A percentile compares a stretch with the other conserved stretches of the same genome.
Evolutionary conservation across 2,113 vertebrate genomes (phyloP).

Genomic region (Nycticryphes semicollaris): DNA sequence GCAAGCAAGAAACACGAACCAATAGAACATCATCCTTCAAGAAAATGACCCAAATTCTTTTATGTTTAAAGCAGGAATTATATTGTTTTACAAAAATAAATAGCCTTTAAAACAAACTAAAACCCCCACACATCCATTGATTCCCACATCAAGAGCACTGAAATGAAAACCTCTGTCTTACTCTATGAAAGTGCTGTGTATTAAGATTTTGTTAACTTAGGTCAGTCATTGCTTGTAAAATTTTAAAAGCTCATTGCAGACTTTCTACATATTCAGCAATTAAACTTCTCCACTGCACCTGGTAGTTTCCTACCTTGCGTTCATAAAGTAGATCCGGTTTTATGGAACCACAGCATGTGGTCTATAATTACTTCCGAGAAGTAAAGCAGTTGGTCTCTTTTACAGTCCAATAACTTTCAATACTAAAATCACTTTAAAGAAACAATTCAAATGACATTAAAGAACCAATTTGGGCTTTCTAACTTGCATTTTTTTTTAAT

Average conservation of each 20-base stretch:
- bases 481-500: neutral
- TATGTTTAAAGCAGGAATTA: neutral
- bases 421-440: constrained; percentile 32
- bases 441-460: constrained; percentile 37
- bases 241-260: neutral
- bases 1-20: neutral
- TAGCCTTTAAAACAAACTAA: neutral
- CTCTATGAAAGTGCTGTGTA: neutral
- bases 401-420: constrained; percentile 46
- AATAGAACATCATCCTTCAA: neutral
- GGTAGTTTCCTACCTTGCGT: neutral
- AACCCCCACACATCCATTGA: neutral
- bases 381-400: constrained; percentile 32
- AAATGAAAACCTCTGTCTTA: neutral
- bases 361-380: constrained; percentile 24
- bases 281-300: neutral
- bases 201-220: neutral
- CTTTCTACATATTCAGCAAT: constrained; percentile 18
- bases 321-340: neutral
- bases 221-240: neutral
- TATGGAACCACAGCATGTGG: constrained; percentile 13
- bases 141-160: neutral
- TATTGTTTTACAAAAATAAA: neutral
- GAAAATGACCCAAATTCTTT: neutral
- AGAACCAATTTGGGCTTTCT: neutral